phyloP scores from a whole-genome alignment of 1,140 invertebrate genomes.

The Heterodera schachtii region DNA sequence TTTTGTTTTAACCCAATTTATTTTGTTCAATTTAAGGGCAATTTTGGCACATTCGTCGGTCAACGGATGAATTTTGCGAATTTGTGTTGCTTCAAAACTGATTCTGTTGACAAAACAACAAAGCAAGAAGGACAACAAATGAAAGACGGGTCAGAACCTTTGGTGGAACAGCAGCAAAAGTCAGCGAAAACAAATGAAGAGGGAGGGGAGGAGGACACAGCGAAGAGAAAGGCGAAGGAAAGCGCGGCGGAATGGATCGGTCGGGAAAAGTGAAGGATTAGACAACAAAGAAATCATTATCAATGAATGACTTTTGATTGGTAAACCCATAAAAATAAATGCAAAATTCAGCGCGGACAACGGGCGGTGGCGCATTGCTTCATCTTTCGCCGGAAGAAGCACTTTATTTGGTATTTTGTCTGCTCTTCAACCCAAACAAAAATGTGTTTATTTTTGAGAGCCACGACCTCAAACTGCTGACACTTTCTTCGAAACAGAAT shows the following conservation, averaged over 20 bases:
- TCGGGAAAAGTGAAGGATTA: not conserved
- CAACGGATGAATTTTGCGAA: slow-evolving; percentile 36
- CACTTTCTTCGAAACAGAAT: not conserved
- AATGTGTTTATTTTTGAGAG: not conserved
- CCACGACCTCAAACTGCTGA: not conserved
- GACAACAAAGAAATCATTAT: not conserved
- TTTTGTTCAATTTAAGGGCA: slow-evolving; percentile 8
- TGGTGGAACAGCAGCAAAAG: not conserved
- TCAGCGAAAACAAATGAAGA: not conserved
- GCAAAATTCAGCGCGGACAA: slow-evolving; percentile 4
- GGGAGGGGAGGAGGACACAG: not conserved
- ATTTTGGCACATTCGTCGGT: slow-evolving; percentile 38
- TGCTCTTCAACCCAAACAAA: not conserved
- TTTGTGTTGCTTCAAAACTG: slow-evolving; percentile 18
- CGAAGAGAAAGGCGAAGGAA: slow-evolving; percentile 9
- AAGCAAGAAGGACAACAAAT: not conserved
- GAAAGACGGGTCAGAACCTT: not conserved
- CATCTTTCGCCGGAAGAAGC: slow-evolving; percentile 31
- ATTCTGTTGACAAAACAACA: not conserved
- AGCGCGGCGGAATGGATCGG: slow-evolving; percentile 21
- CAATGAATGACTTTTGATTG: not conserved
- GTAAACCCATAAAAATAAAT: not conserved
- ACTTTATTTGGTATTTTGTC: slow-evolving; percentile 27
- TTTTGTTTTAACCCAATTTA: too few relatives aligned
- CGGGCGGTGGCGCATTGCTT: slow-evolving; percentile 17